Evolutionary conservation across 2,113 vertebrate species (phyloP), one percentile per base, ranked within the genome.

Genomic region (Scopus umbretta): DNA sequence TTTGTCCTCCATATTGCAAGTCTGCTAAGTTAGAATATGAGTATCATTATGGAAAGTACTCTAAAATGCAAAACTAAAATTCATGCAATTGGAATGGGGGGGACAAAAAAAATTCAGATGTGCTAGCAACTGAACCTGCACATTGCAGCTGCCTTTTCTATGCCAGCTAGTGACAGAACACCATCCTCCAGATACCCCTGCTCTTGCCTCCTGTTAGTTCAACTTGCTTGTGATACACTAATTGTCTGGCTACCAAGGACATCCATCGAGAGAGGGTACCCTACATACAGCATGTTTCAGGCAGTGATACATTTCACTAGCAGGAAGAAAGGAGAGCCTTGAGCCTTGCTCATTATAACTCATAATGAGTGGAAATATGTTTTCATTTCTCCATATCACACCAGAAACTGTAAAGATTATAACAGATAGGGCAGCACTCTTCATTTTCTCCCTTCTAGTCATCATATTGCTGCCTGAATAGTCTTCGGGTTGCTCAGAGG

Each of bases 311-410:
- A 49, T 52, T 95, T 86, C 53, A 59, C 52, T 56, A 65, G 4
- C 6, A 68, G 34, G 59, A 86, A 65, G 30, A 94, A 92, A 93
- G 34, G 27, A 81, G 53, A 96, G 27, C 26, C 36, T 55, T 81
- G 84, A 78, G n/a, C 10, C 16, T 72, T 87, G 16, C 14, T 75
- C 11, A 34, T 83, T 84, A 27, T 80, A 90, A 94, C 63, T 96
- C 91, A 56, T 67, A 96, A 61, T 85, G 95, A 96, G 83, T 10
- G 65, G 80, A 34, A 90, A 90, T 95, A 92, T 14, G 13, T 52
- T 87, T 98, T 95, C 42, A 90, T 96, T 97, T 95, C 88, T 94
- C 56, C 62, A 4, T 79, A 80, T 91, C 67, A 76, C 47, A 94
- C 25, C 75, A 86, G 55, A 96, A 97, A 93, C 67, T 89, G 65